A percentile compares a stretch with the other conserved stretches of the same genome.
These are phyloP conservation scores for Parotocinclus haroldoi DNA, from an alignment of 2,797 vertebrate genomes.

Conservation along the genomic window DNA sequence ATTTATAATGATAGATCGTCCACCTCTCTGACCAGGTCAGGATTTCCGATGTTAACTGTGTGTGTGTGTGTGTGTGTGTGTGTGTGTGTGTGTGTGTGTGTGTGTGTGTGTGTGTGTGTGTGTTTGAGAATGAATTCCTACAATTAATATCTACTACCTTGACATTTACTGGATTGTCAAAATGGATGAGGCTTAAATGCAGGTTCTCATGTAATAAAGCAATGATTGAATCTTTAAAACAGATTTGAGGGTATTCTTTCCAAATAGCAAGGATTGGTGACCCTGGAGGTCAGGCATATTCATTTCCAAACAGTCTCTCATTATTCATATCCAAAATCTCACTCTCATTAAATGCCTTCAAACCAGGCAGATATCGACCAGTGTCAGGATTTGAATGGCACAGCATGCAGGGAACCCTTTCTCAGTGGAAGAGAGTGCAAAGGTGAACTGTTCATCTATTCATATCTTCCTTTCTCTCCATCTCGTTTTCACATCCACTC, in stretches of 20 bases:
- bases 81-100: too few relatives aligned
- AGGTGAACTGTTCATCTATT: slow-evolving; percentile 61
- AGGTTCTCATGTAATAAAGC: slow-evolving; percentile 6
- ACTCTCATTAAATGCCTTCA: slow-evolving; percentile 34
- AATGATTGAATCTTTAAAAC: slow-evolving; percentile 22
- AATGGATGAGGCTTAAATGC: slow-evolving; percentile 13
- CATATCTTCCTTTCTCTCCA: slow-evolving; percentile 63
- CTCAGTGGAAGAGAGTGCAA: slow-evolving; percentile 54
- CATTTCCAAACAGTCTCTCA: slow-evolving; percentile 24
- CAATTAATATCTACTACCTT: too few relatives aligned
- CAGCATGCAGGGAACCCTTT: background rate
- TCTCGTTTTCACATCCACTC: slow-evolving; percentile 44
- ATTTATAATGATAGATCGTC: too few relatives aligned
- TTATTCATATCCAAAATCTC: slow-evolving; percentile 28
- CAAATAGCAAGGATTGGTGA: slow-evolving; percentile 13
- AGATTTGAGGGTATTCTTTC: slow-evolving; percentile 6
- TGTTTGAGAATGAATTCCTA: too few relatives aligned
- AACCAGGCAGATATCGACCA: slow-evolving; percentile 27
- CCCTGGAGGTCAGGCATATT: slow-evolving; percentile 32
- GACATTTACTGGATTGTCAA: background rate
- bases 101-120: too few relatives aligned
- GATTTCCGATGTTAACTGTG: too few relatives aligned
- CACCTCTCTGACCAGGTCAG: too few relatives aligned
- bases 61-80: too few relatives aligned
- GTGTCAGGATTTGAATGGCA: slow-evolving; percentile 27